Evolutionary conservation across 2,797 vertebrate species (phyloP).

Genomic region (Centropyge bicolor): DNA sequence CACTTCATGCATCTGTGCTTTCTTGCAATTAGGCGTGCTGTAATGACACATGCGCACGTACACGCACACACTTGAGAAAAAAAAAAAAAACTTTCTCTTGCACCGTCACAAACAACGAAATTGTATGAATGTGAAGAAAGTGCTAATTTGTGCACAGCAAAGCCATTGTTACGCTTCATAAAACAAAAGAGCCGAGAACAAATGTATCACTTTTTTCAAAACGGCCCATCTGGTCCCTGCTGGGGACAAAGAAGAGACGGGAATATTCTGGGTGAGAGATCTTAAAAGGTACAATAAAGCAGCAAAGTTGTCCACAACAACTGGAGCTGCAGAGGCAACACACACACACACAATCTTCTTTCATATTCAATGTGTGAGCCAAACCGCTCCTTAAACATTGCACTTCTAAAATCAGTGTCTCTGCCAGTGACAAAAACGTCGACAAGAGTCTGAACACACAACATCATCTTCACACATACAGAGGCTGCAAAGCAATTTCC

Average conservation of each 20-base stretch:
- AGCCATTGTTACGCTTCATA: conserved; percentile 54
- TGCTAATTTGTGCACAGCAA: conserved; percentile 56
- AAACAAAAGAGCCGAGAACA: conserved; percentile 57
- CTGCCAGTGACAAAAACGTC: background rate
- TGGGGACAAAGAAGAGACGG: conserved; percentile 24
- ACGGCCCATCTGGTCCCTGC: conserved; percentile 58
- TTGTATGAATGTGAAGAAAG: conserved; percentile 52
- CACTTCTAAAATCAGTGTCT: background rate
- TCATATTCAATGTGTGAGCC: background rate
- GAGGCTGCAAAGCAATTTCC: conserved; percentile 29
- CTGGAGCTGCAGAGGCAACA: background rate
- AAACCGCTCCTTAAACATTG: conserved; percentile 7
- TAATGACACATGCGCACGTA: conserved; percentile 10
- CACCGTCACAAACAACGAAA: conserved; percentile 32
- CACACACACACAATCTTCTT: background rate
- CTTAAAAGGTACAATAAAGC: conserved; percentile 27
- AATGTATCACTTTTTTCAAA: conserved; percentile 56
- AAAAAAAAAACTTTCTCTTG: background rate
- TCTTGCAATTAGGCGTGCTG: conserved; percentile 14
- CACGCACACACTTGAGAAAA: conserved; percentile 5
- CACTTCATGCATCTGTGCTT: background rate
- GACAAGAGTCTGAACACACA: conserved; percentile 6
- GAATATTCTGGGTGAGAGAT: conserved; percentile 8
- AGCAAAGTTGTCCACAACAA: conserved; percentile 9
- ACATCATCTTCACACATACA: conserved; percentile 1